Evolutionary conservation across 2,113 vertebrate species (phyloP), one percentile per base, ranked within the genome.

Genomic region (Dasyurus viverrinus): DNA sequence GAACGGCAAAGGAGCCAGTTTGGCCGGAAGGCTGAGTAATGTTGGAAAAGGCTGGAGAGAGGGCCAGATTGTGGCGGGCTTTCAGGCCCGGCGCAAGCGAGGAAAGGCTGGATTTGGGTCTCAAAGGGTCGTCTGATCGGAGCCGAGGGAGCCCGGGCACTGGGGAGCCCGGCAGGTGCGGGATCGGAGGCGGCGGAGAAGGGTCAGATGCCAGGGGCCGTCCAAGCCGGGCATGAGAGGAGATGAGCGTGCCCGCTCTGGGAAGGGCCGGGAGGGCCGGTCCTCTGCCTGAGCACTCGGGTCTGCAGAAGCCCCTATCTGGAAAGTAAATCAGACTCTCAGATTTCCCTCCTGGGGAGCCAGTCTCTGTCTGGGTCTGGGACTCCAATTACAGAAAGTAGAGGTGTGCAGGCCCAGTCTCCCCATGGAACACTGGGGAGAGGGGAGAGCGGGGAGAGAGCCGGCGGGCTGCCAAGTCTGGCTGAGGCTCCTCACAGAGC

Each of bases 401-500:
- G 47, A 47, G 68, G 68, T 84, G n/a, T 84, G 68, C 68, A 84
- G 68, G 68, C 68, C 68, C n/a, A 22, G 68, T 8, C 68, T 84
- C 68, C n/a, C 23, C 7, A 2, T 42, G 36, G 68, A 76, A 76
- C 14, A n/a, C 19, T 30, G 60, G 36, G 60, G 30, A 68, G 60
- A 68, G 27, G 57, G 24, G 60, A 60, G 57, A 60, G 57, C 27
- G 48, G 57, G 60, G 60, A 42, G 36, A n/a, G 68, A 6, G 68
- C 7, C 8, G 68, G 68, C 54, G 92, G 95, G 46, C 60, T 94
- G 30, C 95, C 52, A 60, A 94, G 42, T 12, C 27, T 89, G 90
- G 94, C 22, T 93, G n/a, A 22, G 89, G 30, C 47, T 93, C 90
- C 92, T 97, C 92, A 96, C 53, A 93, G 55, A 93, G 36, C 53